Percentiles rank a stretch among this genome's conserved stretches.
Conservation (phyloP, 2,797 vertebrate genomes). For the Podarcis lilfordi region DNA sequence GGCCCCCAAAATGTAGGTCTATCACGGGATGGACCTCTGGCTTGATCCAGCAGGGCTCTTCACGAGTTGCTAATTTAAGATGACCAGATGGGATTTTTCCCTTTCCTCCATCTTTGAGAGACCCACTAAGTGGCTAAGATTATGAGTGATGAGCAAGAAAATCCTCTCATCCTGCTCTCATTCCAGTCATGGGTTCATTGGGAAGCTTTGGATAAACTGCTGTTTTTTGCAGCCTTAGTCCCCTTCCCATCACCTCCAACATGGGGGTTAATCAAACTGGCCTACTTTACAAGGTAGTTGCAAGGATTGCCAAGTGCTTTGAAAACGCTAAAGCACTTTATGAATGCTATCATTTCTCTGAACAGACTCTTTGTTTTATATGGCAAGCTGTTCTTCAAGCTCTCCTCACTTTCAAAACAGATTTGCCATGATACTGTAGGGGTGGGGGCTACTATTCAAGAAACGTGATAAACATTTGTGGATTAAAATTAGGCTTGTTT, state of each 20-base stretch:
- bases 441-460: not conserved
- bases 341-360: not conserved
- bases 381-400: not conserved
- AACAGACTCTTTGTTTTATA: not conserved
- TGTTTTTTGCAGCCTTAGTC: not conserved
- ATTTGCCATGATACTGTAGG: not conserved
- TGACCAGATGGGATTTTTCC: too few species aligned
- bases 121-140: not conserved
- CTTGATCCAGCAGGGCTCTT: too few species aligned
- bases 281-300: not conserved
- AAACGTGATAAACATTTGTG: not conserved
- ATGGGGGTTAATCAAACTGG: not conserved
- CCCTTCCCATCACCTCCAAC: not conserved
- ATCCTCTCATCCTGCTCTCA: not conserved
- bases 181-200: not conserved
- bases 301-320: not conserved
- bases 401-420: not conserved
- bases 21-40: too few species aligned
- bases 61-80: too few species aligned
- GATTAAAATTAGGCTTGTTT: not conserved
- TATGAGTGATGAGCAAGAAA: not conserved
- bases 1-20: too few species aligned
- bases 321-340: not conserved
- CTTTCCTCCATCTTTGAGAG: not conserved
- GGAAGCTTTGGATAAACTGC: not conserved